A percentile compares a stretch with the other conserved stretches of the same genome.
These are phyloP conservation scores for Nephotettix cincticeps DNA, from an alignment of 1,140 invertebrate genomes.

Conservation along the genomic window DNA sequence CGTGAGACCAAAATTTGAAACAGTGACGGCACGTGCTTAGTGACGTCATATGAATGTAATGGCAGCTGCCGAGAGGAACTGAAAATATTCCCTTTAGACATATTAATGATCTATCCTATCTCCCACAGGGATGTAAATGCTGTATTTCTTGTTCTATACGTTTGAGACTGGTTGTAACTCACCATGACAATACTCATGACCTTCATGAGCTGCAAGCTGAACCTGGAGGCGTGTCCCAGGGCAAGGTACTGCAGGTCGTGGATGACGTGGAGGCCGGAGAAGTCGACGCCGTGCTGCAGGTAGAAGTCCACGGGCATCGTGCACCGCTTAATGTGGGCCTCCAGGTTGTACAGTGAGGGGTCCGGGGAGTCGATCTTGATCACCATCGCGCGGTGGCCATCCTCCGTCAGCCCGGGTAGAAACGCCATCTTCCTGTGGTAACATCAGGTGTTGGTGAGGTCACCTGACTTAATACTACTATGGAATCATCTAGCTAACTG, in stretches of 20 bases:
- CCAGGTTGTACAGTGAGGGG: slow-evolving; percentile 29
- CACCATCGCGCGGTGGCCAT: slow-evolving; percentile 25
- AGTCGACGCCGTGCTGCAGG: slow-evolving; percentile 32
- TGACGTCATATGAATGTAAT: too few species aligned
- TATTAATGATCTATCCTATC: too few species aligned
- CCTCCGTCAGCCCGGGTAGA: slow-evolving; percentile 31
- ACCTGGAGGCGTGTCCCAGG: slow-evolving; percentile 30
- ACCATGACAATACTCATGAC: slow-evolving; percentile 35
- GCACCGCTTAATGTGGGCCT: slow-evolving; percentile 31
- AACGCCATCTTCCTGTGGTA: slow-evolving; percentile 20
- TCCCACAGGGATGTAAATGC: too few species aligned
- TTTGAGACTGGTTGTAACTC: too few species aligned
- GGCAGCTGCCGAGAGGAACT: too few species aligned
- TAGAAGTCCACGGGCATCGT: slow-evolving; percentile 33
- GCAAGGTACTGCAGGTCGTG: slow-evolving; percentile 31
- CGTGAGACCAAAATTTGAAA: too few species aligned
- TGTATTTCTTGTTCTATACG: too few species aligned
- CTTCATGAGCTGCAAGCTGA: slow-evolving; percentile 27
- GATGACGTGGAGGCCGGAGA: slow-evolving; percentile 32
- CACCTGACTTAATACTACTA: too few species aligned
- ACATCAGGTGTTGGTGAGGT: too few species aligned
- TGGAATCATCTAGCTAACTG: too few species aligned
- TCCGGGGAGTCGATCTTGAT: slow-evolving; percentile 29
- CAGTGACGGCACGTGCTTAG: too few species aligned
- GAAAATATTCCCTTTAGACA: too few species aligned